Evolutionary conservation across 2,888 invertebrate species (phyloP).

Genomic region (Mythimna albipuncta): DNA sequence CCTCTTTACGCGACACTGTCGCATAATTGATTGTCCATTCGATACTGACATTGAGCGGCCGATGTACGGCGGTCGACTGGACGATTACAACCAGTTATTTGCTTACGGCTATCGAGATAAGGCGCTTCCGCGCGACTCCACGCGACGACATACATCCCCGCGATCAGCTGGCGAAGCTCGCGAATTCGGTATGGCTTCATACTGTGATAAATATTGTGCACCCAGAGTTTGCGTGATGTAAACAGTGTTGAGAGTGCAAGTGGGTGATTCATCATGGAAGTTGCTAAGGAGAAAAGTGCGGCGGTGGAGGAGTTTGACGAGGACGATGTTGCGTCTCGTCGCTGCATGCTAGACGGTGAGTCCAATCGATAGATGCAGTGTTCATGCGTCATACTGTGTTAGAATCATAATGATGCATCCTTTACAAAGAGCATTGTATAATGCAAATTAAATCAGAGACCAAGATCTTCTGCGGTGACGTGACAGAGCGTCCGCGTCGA

Average conservation of each 20-base stretch:
- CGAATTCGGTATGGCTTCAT: constrained; percentile 69
- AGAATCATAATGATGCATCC: constrained; percentile 23
- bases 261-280: constrained; percentile 79
- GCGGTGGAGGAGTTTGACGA: constrained; percentile 82
- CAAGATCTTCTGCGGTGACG: constrained; percentile 65
- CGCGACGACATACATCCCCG: constrained; percentile 62
- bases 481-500: constrained; percentile 49
- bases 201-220: constrained; percentile 73
- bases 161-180: constrained; percentile 73
- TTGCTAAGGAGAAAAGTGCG: constrained; percentile 78
- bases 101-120: constrained; percentile 81
- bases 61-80: constrained; percentile 80
- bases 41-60: constrained; percentile 88
- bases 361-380: constrained; percentile 56
- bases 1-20: constrained; percentile 83
- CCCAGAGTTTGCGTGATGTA: constrained; percentile 73
- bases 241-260: constrained; percentile 72
- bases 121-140: constrained; percentile 73
- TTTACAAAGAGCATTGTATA: constrained; percentile 31
- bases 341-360: constrained; percentile 89
- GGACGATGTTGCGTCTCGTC: constrained; percentile 83
- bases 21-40: constrained; percentile 89
- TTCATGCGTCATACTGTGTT: constrained; percentile 31
- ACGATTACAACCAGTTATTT: constrained; percentile 85
- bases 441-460: constrained; percentile 53